Base-by-base conservation (phyloP, 2,797 vertebrate species). In the Borostomias antarcticus region DNA sequence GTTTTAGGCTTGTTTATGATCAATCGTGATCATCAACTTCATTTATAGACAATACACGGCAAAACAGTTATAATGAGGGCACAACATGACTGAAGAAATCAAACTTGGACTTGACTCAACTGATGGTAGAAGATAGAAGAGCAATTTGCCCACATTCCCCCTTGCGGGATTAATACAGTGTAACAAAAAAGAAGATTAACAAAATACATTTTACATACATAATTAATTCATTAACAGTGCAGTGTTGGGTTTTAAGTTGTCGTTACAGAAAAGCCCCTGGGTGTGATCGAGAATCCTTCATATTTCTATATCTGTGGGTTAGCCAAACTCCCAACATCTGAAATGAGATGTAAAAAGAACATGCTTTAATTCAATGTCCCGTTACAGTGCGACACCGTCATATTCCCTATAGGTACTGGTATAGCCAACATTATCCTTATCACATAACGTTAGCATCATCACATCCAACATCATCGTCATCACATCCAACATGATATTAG, bases 301-400 rank as follows among this genome's bases (percentile, higher is more conserved):
- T 91, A 81, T 98, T 99, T 84, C 97, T 92, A 86, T 94, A 98
- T 91, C 93, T 92, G 64, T 95, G 91, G 0, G 96, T 92, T 70
- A 99, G 89, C 95, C 96, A 99, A 15, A 98, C 94, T 32, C 96
- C 96, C 73, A 98, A 83, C 75, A 98, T 94, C 97, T 98, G 89
- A 74, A 40, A 40, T 40, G 37, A 40, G 37, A 40, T 40, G 11
- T 40, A 51, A 21, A 51, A 51, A 25, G n/a, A 51, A 21, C 5
- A 23, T 21, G n/a, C 48, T 10, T 25, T 3, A 25, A 6, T 25
- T n/a, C 23, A 8, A 51, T 21, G n/a, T 51, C 19, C 21, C 9
- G 21, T 9, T 51, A 21, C 5, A 51, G 6, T 35, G 19, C 13
- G 15, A 7, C 23, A 7, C 35, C 0, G 8, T 5, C 30, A 6